Conservation (phyloP, 2,113 vertebrate genomes). For the Urocynchramus pylzowi region DNA sequence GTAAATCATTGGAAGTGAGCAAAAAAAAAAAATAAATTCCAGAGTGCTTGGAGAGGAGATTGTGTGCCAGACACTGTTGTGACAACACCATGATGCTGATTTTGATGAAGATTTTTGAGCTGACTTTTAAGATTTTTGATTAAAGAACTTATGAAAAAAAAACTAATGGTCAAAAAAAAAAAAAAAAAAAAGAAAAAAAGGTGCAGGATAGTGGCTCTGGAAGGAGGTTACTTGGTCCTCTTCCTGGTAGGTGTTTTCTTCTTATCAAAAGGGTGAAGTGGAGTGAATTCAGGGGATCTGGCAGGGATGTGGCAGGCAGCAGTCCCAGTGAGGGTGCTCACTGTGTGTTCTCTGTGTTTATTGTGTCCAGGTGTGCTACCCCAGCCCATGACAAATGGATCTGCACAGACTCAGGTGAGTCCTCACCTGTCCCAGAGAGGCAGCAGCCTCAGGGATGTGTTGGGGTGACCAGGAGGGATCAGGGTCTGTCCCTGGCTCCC, state of each 20-base stretch:
- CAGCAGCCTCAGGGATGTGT: accelerated
- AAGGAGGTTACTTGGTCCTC: not conserved
- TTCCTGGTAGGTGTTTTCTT: not conserved
- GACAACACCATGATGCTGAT: not conserved
- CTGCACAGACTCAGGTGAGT: constrained; percentile 70
- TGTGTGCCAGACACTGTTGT: not conserved
- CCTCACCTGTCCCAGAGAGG: accelerated
- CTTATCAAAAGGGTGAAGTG: not conserved
- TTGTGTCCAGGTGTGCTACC: constrained; percentile 52
- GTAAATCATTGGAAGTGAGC: not conserved
- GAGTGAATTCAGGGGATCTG: not conserved
- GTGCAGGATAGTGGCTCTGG: not conserved
- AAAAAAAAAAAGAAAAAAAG: accelerated
- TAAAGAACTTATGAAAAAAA: not conserved
- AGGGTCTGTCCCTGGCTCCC: not conserved
- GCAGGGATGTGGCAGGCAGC: not conserved
- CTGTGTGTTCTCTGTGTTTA: accelerated
- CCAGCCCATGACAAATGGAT: constrained; percentile 67
- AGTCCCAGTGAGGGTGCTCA: not conserved
- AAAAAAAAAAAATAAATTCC: not conserved
- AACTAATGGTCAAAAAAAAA: not conserved
- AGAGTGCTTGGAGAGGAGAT: not conserved
- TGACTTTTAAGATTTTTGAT: not conserved
- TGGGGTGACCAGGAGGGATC: not conserved
- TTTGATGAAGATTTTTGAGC: not conserved